Conservation (phyloP, 2,797 vertebrate species). For the Darevskia nairensis region DNA sequence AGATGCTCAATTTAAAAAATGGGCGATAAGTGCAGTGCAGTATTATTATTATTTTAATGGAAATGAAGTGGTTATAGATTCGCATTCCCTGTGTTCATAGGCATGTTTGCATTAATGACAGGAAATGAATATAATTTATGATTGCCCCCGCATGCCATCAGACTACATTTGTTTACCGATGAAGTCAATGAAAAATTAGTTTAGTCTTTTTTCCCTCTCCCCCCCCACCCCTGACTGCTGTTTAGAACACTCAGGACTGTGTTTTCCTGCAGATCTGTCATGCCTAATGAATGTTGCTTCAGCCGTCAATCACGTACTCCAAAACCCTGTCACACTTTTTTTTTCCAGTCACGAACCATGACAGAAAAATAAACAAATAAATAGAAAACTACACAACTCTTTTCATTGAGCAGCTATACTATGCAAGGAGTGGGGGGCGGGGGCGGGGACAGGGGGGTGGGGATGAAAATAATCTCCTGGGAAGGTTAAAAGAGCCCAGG, state of each 20-base stretch:
- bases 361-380: slow-evolving; percentile 94
- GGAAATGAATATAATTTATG: slow-evolving; percentile 85
- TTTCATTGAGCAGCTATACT: slow-evolving; percentile 84
- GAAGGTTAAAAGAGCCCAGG: slow-evolving; percentile 83
- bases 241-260: slow-evolving; percentile 87
- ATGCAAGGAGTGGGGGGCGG: slow-evolving; percentile 43
- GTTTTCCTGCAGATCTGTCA: slow-evolving; percentile 88
- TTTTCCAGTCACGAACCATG: slow-evolving; percentile 87
- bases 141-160: slow-evolving; percentile 79
- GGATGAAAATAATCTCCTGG: slow-evolving; percentile 74
- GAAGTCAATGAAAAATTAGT: slow-evolving; percentile 85
- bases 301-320: slow-evolving; percentile 84
- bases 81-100: slow-evolving; percentile 80
- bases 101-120: slow-evolving; percentile 83
- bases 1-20: slow-evolving; percentile 37
- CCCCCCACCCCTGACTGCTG: slow-evolving; percentile 61
- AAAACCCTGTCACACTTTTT: slow-evolving; percentile 86
- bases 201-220: slow-evolving; percentile 65
- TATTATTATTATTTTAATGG: slow-evolving; percentile 80
- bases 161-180: slow-evolving; percentile 83
- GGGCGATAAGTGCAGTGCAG: slow-evolving; percentile 75
- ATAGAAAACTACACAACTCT: slow-evolving; percentile 88
- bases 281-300: slow-evolving; percentile 85
- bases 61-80: slow-evolving; percentile 80
- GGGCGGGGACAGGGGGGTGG: too few relatives aligned